Evolutionary conservation across 2,113 vertebrate species (phyloP).

Genomic region (Castor canadensis): DNA sequence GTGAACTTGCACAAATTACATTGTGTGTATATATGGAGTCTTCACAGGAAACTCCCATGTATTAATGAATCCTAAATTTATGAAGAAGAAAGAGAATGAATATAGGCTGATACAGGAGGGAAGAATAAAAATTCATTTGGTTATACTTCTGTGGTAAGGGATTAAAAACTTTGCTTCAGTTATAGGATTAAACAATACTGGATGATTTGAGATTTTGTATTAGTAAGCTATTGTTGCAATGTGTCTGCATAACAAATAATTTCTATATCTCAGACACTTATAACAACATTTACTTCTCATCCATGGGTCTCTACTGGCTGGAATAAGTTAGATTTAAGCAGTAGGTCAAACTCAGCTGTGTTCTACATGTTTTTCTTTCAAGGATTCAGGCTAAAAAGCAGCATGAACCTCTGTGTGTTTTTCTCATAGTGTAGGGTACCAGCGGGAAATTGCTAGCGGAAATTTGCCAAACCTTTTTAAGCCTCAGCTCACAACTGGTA

Average conservation of each 20-base stretch:
- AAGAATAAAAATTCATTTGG: background rate
- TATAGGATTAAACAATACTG: background rate
- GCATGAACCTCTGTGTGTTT: background rate
- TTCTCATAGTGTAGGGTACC: background rate
- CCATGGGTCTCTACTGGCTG: background rate
- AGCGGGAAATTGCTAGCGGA: background rate
- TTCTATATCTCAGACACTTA: background rate
- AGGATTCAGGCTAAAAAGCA: background rate
- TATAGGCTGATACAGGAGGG: background rate
- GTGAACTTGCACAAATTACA: too few species aligned
- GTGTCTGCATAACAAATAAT: background rate
- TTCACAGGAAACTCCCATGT: too few species aligned
- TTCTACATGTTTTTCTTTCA: background rate
- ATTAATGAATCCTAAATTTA: too few species aligned
- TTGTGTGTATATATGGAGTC: too few species aligned
- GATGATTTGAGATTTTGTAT: background rate
- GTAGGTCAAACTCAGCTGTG: background rate
- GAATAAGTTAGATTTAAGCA: background rate
- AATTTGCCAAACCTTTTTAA: background rate
- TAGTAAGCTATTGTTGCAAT: background rate
- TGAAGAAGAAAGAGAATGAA: background rate
- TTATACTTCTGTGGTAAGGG: background rate
- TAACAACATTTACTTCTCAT: background rate
- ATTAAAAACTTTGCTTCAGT: background rate
- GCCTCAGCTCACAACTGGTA: background rate